Conservation (phyloP, 2,888 invertebrate genomes). For the Philereme vetulata region DNA sequence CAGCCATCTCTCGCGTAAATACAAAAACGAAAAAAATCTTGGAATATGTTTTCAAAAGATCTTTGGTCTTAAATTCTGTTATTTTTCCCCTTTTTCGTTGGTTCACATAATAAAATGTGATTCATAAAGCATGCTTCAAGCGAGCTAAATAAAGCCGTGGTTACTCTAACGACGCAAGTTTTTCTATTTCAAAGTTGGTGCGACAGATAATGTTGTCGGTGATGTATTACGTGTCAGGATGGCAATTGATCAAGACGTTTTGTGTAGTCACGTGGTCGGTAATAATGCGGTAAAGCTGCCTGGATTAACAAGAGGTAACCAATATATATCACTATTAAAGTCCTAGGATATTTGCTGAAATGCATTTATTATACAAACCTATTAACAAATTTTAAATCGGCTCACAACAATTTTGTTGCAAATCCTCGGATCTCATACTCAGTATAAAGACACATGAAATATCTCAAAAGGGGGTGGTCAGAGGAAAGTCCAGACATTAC, state of each 20-base stretch:
- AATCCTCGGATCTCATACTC: too few species aligned
- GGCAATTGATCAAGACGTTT: conserved; percentile 19
- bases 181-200: conserved; percentile 61
- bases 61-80: conserved; percentile 3
- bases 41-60: conserved; percentile 14
- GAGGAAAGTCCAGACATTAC: too few species aligned
- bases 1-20: neutral
- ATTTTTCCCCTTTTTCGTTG: conserved; percentile 9
- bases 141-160: conserved; percentile 43
- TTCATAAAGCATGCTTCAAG: conserved; percentile 25
- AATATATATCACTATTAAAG: too few species aligned
- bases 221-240: conserved; percentile 46
- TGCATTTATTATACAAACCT: too few species aligned
- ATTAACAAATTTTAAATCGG: too few species aligned
- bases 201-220: conserved; percentile 41
- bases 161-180: conserved; percentile 63
- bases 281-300: too few species aligned
- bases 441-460: too few species aligned
- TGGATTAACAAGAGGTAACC: too few species aligned
- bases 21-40: conserved; percentile 3
- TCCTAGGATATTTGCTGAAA: too few species aligned
- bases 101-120: conserved; percentile 25
- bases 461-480: too few species aligned
- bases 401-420: too few species aligned
- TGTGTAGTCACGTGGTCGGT: neutral